Conservation (phyloP, 2,113 vertebrate species). For the Melanerpes formicivorus region DNA sequence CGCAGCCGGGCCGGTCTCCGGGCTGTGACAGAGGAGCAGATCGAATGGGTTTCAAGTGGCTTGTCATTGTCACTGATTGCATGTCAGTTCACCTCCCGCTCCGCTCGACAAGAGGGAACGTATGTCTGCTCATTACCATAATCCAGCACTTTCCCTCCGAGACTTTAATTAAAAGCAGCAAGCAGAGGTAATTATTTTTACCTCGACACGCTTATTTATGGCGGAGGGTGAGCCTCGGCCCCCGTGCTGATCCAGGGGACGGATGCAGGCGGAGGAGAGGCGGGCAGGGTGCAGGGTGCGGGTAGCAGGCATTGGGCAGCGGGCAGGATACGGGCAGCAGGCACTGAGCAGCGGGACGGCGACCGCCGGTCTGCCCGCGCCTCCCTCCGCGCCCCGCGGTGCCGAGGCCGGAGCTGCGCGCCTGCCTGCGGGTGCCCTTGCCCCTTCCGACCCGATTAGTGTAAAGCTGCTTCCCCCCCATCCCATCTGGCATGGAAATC, state of each 20-base stretch:
- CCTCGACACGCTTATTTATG: slow-evolving; percentile 81
- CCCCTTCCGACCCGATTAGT: background rate
- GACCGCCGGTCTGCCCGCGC: background rate
- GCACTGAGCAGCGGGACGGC: background rate
- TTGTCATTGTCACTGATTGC: slow-evolving; percentile 85
- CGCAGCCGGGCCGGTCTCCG: slow-evolving; percentile 1
- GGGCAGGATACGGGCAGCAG: background rate
- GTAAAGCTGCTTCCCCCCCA: background rate
- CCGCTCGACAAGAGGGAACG: slow-evolving; percentile 83
- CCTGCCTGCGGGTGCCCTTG: background rate
- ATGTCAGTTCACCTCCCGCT: slow-evolving; percentile 87
- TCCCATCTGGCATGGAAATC: slow-evolving; percentile 21
- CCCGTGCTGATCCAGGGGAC: slow-evolving; percentile 54
- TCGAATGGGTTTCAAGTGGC: slow-evolving; percentile 83
- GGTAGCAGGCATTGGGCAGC: background rate
- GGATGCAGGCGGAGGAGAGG: slow-evolving; percentile 8
- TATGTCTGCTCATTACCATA: slow-evolving; percentile 94
- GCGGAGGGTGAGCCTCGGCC: slow-evolving; percentile 68
- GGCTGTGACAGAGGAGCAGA: slow-evolving; percentile 68
- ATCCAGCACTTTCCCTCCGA: slow-evolving; percentile 92
- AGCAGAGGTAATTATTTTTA: slow-evolving; percentile 87
- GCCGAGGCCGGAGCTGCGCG: background rate
- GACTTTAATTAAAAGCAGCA: slow-evolving; percentile 97
- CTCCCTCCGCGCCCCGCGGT: background rate
- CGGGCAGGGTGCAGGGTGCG: background rate